A percentile compares a stretch with the other conserved stretches of the same genome.
phyloP scores from a whole-genome alignment of 2,888 invertebrate species.

The Metallyticus violacea region DNA sequence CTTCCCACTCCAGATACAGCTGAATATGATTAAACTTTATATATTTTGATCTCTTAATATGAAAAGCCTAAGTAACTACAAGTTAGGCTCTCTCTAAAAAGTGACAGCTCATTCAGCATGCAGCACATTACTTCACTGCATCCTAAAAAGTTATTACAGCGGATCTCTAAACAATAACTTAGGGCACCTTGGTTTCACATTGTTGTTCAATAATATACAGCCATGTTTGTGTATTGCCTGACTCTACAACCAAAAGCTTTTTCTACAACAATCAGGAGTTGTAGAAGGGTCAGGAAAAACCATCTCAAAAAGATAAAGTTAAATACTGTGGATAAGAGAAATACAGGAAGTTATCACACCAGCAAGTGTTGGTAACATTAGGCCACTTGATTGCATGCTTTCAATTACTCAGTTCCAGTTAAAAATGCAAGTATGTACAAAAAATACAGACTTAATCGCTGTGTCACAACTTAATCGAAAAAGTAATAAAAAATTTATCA shows the following conservation, averaged over 20 bases:
- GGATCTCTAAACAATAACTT: background rate
- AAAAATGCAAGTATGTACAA: no score
- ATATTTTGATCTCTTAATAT: background rate
- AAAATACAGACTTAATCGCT: no score
- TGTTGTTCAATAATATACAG: background rate
- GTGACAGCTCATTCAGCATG: conserved; percentile 4
- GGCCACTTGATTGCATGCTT: background rate
- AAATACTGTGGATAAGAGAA: no score
- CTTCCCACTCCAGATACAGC: background rate
- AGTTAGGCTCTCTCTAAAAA: background rate
- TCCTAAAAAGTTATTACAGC: background rate
- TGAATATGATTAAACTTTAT: background rate
- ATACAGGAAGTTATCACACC: no score
- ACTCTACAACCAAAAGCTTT: background rate
- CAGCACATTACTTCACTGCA: background rate
- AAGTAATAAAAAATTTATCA: no score
- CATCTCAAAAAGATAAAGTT: background rate
- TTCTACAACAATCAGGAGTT: background rate
- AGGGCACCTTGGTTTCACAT: background rate
- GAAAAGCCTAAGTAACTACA: background rate
- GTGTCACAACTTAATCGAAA: no score
- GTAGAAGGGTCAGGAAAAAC: background rate
- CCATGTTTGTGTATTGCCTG: background rate
- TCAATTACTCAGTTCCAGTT: no score
- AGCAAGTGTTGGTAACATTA: background rate